These are phyloP conservation scores for Melipona bicolor DNA, from an alignment of 2,888 invertebrate species.

Conservation along the genomic window DNA sequence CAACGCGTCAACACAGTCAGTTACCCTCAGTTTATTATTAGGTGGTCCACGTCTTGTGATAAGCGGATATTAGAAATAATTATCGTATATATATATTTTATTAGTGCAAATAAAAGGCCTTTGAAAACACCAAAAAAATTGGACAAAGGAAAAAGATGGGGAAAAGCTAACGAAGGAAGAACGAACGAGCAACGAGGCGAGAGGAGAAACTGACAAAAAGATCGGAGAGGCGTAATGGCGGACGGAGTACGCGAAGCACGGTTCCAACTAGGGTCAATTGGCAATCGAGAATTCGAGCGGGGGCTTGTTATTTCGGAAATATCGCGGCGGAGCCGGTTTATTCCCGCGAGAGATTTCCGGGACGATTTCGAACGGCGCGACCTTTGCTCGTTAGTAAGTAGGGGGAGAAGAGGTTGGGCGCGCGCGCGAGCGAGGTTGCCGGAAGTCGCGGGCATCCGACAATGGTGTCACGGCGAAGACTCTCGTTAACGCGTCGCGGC, in stretches of 20 bases:
- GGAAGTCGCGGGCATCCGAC: slow-evolving; percentile 51
- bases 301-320: slow-evolving; percentile 5
- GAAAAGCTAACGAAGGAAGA: neutral
- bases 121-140: no score
- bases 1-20: no score
- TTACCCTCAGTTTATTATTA: no score
- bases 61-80: no score
- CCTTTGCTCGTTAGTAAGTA: slow-evolving; percentile 18
- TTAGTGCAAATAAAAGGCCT: no score
- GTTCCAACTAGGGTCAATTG: neutral
- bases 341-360: slow-evolving; percentile 15
- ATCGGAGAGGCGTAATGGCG: neutral
- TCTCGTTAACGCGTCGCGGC: slow-evolving; percentile 32
- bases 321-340: neutral
- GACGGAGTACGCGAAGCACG: neutral
- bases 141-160: neutral
- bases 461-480: slow-evolving; percentile 56
- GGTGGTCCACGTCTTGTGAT: no score
- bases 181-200: neutral
- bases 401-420: no score
- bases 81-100: no score
- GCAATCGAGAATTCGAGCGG: neutral
- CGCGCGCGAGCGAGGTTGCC: slow-evolving; percentile 9
- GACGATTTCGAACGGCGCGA: neutral
- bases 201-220: neutral